These are phyloP conservation scores for Scaptomyza caliginosa DNA, from an alignment of 2,888 invertebrate species.

Conservation along the genomic window DNA sequence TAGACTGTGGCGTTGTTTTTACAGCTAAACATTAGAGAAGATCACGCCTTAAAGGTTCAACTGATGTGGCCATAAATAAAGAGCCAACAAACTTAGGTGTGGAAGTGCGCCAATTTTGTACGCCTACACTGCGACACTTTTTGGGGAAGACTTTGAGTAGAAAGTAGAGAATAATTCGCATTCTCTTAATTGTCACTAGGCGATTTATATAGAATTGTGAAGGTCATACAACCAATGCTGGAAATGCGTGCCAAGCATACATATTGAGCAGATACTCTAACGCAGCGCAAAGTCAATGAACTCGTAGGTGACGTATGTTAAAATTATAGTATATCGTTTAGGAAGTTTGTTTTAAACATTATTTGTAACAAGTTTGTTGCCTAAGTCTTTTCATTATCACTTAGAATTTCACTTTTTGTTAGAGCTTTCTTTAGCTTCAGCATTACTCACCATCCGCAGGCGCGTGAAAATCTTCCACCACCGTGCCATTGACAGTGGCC, in stretches of 20 bases:
- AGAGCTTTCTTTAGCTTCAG: background rate
- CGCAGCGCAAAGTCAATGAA: slow-evolving; percentile 56
- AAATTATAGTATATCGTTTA: too few species aligned
- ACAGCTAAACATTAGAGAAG: slow-evolving; percentile 21
- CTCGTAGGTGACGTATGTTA: slow-evolving; percentile 43
- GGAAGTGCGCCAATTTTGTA: slow-evolving; percentile 28
- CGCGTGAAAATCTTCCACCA: slow-evolving; percentile 5
- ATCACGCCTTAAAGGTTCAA: slow-evolving; percentile 63
- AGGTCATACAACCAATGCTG: slow-evolving; percentile 63
- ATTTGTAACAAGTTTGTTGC: slow-evolving; percentile 45
- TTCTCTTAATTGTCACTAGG: slow-evolving; percentile 32
- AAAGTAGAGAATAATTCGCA: slow-evolving; percentile 39
- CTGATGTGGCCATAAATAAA: slow-evolving; percentile 61
- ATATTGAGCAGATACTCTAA: slow-evolving; percentile 30
- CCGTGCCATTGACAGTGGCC: slow-evolving; percentile 43
- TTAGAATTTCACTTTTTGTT: slow-evolving; percentile 41
- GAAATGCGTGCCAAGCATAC: slow-evolving; percentile 61
- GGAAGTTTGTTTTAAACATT: too few species aligned
- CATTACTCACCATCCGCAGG: slow-evolving; percentile 50
- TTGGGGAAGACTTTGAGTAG: slow-evolving; percentile 32
- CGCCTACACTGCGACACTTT: slow-evolving; percentile 39
- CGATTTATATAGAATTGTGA: slow-evolving; percentile 57
- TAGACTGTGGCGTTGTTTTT: slow-evolving; percentile 32
- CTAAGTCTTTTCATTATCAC: slow-evolving; percentile 55
- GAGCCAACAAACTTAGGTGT: slow-evolving; percentile 30